Base-by-base conservation (phyloP, 2,797 vertebrate genomes). In the Coluber constrictor region DNA sequence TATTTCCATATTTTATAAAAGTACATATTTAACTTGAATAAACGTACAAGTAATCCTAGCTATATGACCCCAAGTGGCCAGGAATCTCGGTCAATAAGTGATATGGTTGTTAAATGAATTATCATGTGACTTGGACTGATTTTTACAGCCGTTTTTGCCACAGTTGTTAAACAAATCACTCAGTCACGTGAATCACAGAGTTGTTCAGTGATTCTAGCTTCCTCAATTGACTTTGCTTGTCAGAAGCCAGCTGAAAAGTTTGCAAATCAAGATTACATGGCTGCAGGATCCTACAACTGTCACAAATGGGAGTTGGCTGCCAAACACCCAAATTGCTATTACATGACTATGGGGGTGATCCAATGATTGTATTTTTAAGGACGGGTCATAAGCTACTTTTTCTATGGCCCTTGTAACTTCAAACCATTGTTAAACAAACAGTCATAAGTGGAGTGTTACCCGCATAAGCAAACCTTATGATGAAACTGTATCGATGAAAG, bases 1-100 rank as follows among this genome's bases (percentile, higher is more conserved):
- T 66, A 59, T 89, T 95, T 91, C 94, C 92, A 92, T 70, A 94
- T 56, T 55, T 37, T 56, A 16, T 6, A 91, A 92, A 93, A 93
- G 89, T 27, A 18, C 37, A 55, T 92, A 83, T 83, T 94, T 94
- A 89, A 70, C 70, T 16, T 88, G 94, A 9, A 27, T 29, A 89
- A 93, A 88, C 47, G 86, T 93, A 66, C 47, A 86, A 74, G 3
- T 20, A 74, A 37, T 20, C 32, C 70, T 37, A 20, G 70, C 18
- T 16, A 9, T 74, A 74, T 74, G 66, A 74, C 6, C n/a, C 18
- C 70, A 74, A 37, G 20, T 74, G 70, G 32, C 70, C 32, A 18
- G 32, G 32, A 74, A 74, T 74, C 32, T 37, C 3, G 16, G 70
- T 74, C n/a, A 74, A 20, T 74, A 74, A 37, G 3, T 20, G 16